phyloP scores from a whole-genome alignment of 2,797 vertebrate genomes.

The Scomberomorus guttatus region DNA sequence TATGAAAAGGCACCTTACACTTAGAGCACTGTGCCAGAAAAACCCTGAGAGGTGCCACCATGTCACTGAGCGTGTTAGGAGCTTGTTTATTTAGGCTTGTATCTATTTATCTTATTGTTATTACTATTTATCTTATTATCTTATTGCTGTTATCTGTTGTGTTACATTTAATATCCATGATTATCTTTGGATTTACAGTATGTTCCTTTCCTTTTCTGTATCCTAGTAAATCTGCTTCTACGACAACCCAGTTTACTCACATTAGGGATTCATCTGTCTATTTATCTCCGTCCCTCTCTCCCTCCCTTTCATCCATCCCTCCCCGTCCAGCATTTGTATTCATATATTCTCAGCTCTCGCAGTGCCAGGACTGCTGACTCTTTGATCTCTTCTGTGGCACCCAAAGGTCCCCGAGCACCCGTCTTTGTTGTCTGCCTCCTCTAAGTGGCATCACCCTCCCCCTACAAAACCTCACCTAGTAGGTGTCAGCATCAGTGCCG shows the following conservation, averaged over 20 bases:
- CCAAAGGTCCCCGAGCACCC: slow-evolving; percentile 28
- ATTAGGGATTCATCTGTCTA: slow-evolving; percentile 1
- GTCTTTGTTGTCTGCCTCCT: slow-evolving; percentile 47
- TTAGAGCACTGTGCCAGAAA: too few relatives aligned
- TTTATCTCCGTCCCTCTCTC: not conserved
- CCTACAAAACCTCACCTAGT: slow-evolving; percentile 18
- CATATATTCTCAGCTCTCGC: slow-evolving; percentile 39
- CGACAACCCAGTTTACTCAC: not conserved
- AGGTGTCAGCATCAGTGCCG: not conserved
- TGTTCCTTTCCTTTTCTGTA: too few relatives aligned
- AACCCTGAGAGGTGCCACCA: too few relatives aligned
- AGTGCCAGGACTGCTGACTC: slow-evolving; percentile 13
- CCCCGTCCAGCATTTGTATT: slow-evolving; percentile 37
- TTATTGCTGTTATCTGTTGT: too few relatives aligned
- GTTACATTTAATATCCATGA: not conserved
- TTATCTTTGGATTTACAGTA: too few relatives aligned
- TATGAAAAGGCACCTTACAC: too few relatives aligned
- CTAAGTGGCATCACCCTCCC: slow-evolving; percentile 32
- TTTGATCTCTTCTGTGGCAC: slow-evolving; percentile 54
- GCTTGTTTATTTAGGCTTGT: too few relatives aligned
- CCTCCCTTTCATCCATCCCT: slow-evolving; percentile 10
- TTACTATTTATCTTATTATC: too few relatives aligned
- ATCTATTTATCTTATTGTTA: too few relatives aligned
- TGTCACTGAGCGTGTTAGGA: too few relatives aligned
- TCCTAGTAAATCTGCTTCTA: not conserved